Conservation (phyloP, 2,888 invertebrate genomes). For the Dasysyrphus albostriatus region DNA sequence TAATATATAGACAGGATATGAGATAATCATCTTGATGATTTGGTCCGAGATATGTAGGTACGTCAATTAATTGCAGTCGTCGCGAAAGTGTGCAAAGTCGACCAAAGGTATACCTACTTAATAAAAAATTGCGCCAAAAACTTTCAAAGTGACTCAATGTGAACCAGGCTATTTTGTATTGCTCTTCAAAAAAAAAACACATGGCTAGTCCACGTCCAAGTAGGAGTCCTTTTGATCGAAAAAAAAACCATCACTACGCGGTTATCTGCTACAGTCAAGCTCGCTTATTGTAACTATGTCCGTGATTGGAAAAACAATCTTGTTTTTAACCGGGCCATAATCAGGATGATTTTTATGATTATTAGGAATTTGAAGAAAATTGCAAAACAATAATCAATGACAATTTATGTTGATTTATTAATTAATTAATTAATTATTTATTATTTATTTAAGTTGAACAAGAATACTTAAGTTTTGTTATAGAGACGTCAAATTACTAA, state of each 20-base stretch:
- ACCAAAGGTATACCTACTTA: no score
- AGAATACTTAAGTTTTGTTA: no score
- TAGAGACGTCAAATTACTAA: no score
- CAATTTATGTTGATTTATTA: no score
- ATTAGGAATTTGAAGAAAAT: no score
- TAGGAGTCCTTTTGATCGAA: conserved; percentile 25
- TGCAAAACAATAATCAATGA: no score
- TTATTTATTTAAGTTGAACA: no score
- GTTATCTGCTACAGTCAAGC: background rate
- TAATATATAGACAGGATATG: conserved; percentile 61
- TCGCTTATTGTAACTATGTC: background rate
- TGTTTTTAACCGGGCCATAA: no score
- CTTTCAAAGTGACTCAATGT: conserved; percentile 31
- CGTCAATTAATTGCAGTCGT: background rate
- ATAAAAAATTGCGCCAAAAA: conserved; percentile 33
- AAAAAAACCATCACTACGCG: conserved; percentile 1
- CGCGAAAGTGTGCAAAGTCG: background rate
- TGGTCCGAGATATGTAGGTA: conserved; percentile 8
- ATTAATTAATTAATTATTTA: no score
- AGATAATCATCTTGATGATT: conserved; percentile 57
- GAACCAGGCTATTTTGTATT: background rate
- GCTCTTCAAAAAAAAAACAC: conserved; percentile 38
- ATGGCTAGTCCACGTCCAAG: conserved; percentile 16
- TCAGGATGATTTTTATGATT: no score
- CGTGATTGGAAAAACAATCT: no score